These are phyloP conservation scores for Indicator indicator DNA, from an alignment of 2,113 vertebrate genomes.

Conservation along the genomic window DNA sequence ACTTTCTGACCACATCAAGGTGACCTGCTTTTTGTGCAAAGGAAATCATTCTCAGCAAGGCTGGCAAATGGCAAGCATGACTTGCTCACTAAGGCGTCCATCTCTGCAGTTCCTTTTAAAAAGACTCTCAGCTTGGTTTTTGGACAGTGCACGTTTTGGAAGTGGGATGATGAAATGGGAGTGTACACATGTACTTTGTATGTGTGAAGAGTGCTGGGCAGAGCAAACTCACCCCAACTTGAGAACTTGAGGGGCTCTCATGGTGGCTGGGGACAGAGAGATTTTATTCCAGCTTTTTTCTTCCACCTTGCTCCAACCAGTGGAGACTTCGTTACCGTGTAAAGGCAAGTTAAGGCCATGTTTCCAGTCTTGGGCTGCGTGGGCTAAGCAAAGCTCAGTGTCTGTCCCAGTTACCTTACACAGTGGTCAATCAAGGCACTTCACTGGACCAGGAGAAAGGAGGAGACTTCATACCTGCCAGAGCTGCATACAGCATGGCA, in stretches of 20 bases:
- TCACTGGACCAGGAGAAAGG: background rate
- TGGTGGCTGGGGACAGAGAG: background rate
- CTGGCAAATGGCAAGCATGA: background rate
- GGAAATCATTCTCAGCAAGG: background rate
- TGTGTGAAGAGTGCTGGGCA: background rate
- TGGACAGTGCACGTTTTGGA: background rate
- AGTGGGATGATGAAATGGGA: background rate
- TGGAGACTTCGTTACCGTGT: rapidly evolving
- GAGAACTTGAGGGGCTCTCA: rapidly evolving
- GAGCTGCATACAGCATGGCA: background rate
- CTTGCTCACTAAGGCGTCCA: background rate
- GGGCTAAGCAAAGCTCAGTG: rapidly evolving
- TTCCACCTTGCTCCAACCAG: background rate
- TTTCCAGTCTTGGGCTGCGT: background rate
- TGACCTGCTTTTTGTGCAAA: background rate
- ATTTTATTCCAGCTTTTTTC: background rate
- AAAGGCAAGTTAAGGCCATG: background rate
- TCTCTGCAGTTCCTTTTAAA: background rate
- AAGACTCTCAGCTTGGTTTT: background rate
- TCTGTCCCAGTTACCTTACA: background rate
- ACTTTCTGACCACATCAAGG: background rate
- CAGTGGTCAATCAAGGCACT: background rate
- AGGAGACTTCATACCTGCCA: background rate
- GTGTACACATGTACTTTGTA: background rate
- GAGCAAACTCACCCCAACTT: rapidly evolving